A percentile compares a stretch with the other conserved stretches of the same genome.
These are phyloP conservation scores for Hirtodrosophila histrioides DNA, from an alignment of 2,888 invertebrate species.

Conservation along the genomic window DNA sequence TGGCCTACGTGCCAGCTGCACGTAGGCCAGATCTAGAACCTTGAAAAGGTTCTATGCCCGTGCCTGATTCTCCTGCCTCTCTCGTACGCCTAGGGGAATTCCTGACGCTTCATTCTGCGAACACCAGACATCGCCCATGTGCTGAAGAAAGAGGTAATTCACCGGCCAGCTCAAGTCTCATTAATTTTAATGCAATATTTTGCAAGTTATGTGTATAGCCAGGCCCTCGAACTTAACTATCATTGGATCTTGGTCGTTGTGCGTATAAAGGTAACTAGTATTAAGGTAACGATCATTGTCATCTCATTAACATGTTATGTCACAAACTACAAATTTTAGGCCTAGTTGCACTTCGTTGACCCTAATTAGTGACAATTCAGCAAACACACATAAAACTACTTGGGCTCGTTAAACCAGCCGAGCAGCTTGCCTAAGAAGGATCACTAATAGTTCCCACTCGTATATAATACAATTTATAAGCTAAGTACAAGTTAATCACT, in stretches of 20 bases:
- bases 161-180: constrained; percentile 35
- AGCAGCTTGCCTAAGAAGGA: background rate
- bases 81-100: constrained; percentile 56
- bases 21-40: constrained; percentile 62
- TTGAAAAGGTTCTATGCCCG: constrained; percentile 68
- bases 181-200: constrained; percentile 50
- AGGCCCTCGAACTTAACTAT: constrained; percentile 18
- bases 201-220: constrained; percentile 18
- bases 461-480: too few species aligned
- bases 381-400: constrained; percentile 29
- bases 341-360: constrained; percentile 29
- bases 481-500: too few species aligned
- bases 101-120: constrained; percentile 32
- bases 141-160: constrained; percentile 14
- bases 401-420: background rate
- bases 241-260: constrained; percentile 7
- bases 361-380: constrained; percentile 68
- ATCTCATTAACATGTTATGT: constrained; percentile 47
- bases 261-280: constrained; percentile 44
- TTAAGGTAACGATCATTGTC: constrained; percentile 19
- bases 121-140: constrained; percentile 23
- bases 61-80: constrained; percentile 10
- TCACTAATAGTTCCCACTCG: too few species aligned
- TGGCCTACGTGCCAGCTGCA: constrained; percentile 66
- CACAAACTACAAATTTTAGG: constrained; percentile 10